Evolutionary conservation across 2,888 invertebrate genomes (phyloP).

Genomic region (Keiferia lycopersicella): DNA sequence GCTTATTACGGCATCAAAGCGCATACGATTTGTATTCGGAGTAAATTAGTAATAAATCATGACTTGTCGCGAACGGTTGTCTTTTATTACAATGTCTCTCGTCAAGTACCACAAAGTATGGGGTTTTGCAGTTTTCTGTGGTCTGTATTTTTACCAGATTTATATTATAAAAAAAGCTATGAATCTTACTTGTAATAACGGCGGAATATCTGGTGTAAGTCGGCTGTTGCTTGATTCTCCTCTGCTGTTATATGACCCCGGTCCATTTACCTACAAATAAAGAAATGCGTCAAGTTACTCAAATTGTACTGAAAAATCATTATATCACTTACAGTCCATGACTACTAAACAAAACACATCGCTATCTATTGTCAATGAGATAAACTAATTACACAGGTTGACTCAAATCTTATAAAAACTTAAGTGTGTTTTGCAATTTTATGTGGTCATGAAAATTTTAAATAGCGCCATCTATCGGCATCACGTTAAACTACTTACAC

Average conservation of each 20-base stretch:
- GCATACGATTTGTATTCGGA: too few species aligned
- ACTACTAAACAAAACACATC: too few species aligned
- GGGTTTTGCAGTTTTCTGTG: background rate
- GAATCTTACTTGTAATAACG: constrained; percentile 86
- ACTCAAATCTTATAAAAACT: too few species aligned
- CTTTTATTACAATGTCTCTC: too few species aligned
- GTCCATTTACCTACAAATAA: constrained; percentile 68
- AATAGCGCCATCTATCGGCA: background rate
- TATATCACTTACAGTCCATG: too few species aligned
- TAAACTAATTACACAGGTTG: too few species aligned
- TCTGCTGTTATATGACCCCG: constrained; percentile 71
- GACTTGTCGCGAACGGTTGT: too few species aligned
- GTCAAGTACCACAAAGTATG: too few species aligned
- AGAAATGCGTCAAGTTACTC: constrained; percentile 6
- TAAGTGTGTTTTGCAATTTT: too few species aligned
- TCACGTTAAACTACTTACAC: constrained; percentile 50
- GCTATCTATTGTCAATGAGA: too few species aligned
- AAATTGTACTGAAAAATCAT: background rate
- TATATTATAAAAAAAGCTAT: background rate
- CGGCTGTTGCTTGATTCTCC: constrained; percentile 73
- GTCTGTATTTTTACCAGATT: background rate
- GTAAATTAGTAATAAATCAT: too few species aligned
- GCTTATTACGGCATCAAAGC: too few species aligned
- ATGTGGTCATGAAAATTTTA: background rate
- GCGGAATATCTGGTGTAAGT: constrained; percentile 81